Conservation (phyloP, 1,140 invertebrate genomes). For the Pogonomyrmex californicus region DNA sequence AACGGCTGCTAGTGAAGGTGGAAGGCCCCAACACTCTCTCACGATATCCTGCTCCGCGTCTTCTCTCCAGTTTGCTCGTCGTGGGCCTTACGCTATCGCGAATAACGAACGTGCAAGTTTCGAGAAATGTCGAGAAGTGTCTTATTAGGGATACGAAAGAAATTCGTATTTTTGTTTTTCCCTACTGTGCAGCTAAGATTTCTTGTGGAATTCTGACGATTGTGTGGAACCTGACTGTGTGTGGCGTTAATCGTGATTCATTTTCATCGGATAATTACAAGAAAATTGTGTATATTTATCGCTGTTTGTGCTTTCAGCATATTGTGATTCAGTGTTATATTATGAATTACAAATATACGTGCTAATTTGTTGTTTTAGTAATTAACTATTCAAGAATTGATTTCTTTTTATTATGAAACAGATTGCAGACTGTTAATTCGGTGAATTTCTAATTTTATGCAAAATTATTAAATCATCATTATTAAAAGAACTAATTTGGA, state of each 20-base stretch:
- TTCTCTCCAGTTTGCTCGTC: constrained; percentile 28
- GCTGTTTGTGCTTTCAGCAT: not conserved
- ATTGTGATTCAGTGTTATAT: not conserved
- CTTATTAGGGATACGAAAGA: not conserved
- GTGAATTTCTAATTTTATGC: not conserved
- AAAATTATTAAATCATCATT: not conserved
- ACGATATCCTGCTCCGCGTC: constrained; percentile 65
- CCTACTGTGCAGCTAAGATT: not conserved
- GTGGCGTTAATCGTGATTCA: not conserved
- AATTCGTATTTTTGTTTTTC: not conserved
- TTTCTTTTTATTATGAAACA: not conserved
- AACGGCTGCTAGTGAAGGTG: constrained; percentile 77
- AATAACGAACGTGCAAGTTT: not conserved
- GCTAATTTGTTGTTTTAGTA: not conserved
- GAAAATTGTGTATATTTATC: not conserved
- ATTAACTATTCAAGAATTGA: not conserved
- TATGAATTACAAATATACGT: not conserved
- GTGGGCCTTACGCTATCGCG: not conserved
- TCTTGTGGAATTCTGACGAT: not conserved
- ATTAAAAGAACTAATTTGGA: not conserved
- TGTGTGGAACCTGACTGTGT: not conserved
- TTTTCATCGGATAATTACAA: too few relatives aligned
- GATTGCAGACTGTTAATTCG: not conserved
- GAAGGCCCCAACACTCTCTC: constrained; percentile 75
- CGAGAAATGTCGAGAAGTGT: not conserved